Conservation (phyloP, 2,888 invertebrate species). For the Pollenia amentaria region DNA sequence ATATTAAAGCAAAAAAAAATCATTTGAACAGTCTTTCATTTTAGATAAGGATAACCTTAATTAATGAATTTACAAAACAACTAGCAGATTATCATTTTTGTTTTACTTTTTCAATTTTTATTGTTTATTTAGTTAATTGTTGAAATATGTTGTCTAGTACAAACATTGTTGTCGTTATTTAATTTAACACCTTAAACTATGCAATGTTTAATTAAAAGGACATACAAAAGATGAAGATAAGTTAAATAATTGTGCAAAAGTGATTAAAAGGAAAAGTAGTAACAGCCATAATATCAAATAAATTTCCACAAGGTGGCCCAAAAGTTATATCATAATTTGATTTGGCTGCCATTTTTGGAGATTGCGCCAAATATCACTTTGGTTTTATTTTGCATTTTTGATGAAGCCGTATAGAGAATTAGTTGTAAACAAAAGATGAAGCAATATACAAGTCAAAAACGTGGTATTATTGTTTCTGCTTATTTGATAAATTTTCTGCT, state of each 20-base stretch:
- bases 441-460: too few species aligned
- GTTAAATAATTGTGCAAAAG: not conserved
- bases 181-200: conserved; percentile 60
- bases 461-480: too few species aligned
- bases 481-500: too few species aligned
- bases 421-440: too few species aligned
- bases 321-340: too few species aligned
- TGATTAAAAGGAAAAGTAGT: not conserved
- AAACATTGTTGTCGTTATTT: conserved; percentile 36
- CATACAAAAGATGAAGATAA: not conserved
- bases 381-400: too few species aligned
- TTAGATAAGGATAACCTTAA: conserved; percentile 64
- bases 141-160: conserved; percentile 30
- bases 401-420: too few species aligned
- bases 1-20: conserved; percentile 54
- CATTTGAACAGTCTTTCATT: conserved; percentile 25
- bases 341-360: too few species aligned
- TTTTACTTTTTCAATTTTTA: conserved; percentile 27
- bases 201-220: conserved; percentile 21
- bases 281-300: not conserved
- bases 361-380: too few species aligned
- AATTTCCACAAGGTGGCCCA: not conserved
- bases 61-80: conserved; percentile 61
- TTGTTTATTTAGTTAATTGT: conserved; percentile 47
- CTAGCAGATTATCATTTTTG: conserved; percentile 32